Evolutionary conservation across 2,113 vertebrate species (phyloP).

Genomic region (Brachionichthys hirsutus): DNA sequence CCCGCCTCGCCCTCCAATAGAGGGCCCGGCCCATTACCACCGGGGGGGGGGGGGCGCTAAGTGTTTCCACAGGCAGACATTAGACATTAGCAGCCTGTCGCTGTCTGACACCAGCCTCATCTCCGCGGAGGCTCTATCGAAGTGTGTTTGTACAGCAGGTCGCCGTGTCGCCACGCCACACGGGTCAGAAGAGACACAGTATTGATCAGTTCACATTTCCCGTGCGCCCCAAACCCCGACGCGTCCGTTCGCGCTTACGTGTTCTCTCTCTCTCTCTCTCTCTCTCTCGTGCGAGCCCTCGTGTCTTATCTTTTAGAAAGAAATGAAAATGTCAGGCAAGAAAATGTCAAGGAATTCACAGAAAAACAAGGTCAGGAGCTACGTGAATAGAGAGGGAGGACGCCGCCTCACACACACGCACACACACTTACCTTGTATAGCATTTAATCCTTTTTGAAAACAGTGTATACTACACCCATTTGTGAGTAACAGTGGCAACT

Average conservation of each 20-base stretch:
- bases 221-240: neutral
- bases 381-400: constrained; percentile 56
- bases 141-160: constrained; percentile 52
- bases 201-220: constrained; percentile 99
- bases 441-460: constrained; percentile 30
- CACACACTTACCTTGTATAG: constrained; percentile 10
- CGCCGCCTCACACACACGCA: neutral
- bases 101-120: constrained; percentile 93
- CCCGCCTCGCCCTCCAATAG: constrained; percentile 80
- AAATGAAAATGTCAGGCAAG: constrained; percentile 92
- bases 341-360: constrained; percentile 87
- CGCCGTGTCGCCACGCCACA: constrained; percentile 65
- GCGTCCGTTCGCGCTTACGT: constrained; percentile 1
- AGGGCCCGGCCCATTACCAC: constrained; percentile 75
- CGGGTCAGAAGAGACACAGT: constrained; percentile 86
- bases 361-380: constrained; percentile 80
- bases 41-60: constrained; percentile 58
- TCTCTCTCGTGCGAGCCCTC: constrained; percentile 6
- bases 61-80: constrained; percentile 85
- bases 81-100: constrained; percentile 84
- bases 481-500: constrained; percentile 32
- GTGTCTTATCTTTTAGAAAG: constrained; percentile 71
- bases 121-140: constrained; percentile 74
- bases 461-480: constrained; percentile 16
- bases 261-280: constrained; percentile 21